Base-by-base conservation (phyloP, 1,140 invertebrate species). In the Druon quercuslanigerum region DNA sequence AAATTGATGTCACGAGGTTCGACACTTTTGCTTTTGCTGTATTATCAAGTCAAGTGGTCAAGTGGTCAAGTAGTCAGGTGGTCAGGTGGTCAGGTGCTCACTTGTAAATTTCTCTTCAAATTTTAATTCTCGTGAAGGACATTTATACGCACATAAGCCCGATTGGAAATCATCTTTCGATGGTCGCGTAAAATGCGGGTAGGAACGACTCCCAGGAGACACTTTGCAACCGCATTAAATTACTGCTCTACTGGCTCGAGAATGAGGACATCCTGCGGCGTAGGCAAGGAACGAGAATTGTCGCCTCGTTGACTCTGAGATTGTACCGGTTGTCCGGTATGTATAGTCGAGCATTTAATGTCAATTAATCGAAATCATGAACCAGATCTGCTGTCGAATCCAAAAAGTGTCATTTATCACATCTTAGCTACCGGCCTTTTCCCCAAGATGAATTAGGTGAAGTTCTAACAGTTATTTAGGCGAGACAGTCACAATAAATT, bases 251-350 rank as follows among this genome's bases (percentile, higher is more conserved):
- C 60, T 66, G 60, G 60, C 25, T 66, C 25, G 25, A 66, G 57
- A 66, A 66, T 66, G 60, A 66, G 60, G 60, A 66, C 60, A 66
- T 66, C 60, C 60, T 66, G 60, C 60, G 60, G 60, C 60, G 25
- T 66, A 66, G 60, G 60, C 60, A 66, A 66, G 60, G 60, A 66
- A 66, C 14, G 25, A 66, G 60, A 66, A 66, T 66, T 66, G 60
- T 66, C 33, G 60, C 60, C 33, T 66, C 57, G 57, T 33, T 60
- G 57, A 60, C 57, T 60, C 60, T 66, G 60, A 66, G 60, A 66
- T 66, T 40, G 60, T 66, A 66, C 60, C 60, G 60, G 60, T 66
- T 66, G 60, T 66, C 33, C 60, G 60, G 33, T 66, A 66, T 66
- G 20, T 60, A 60, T 66, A 66, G 60, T n/a, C 14, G 40, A 40